A percentile compares a stretch with the other conserved stretches of the same genome.
Evolutionary conservation across 2,797 vertebrate genomes (phyloP).

Genomic region (Syngnathus acus): DNA sequence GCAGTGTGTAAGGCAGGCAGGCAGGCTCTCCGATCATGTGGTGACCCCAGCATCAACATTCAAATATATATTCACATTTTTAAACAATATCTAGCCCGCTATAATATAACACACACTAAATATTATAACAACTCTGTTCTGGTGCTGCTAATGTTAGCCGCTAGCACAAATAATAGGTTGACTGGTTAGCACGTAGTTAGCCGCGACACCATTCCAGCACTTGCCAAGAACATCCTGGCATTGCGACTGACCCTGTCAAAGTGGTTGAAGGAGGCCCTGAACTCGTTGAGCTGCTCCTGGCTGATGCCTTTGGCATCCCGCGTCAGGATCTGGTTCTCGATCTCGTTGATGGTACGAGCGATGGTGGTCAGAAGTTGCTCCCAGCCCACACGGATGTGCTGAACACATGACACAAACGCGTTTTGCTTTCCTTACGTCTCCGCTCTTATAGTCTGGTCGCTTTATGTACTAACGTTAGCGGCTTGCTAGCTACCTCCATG

Average conservation of each 20-base stretch:
- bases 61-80: no score
- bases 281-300: conserved; percentile 97
- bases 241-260: conserved; percentile 89
- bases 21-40: conserved; percentile 15
- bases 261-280: conserved; percentile 96
- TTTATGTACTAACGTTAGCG: neutral
- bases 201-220: no score
- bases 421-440: neutral
- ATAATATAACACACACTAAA: neutral
- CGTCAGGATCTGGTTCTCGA: conserved; percentile 96
- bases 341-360: conserved; percentile 94
- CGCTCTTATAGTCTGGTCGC: no score
- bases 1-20: conserved; percentile 62
- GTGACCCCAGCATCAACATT: neutral
- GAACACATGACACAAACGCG: conserved; percentile 11
- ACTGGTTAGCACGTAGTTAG: neutral
- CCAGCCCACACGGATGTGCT: conserved; percentile 98
- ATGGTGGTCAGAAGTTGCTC: conserved; percentile 97
- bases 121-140: neutral
- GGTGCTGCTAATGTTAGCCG: no score
- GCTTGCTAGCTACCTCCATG: conserved; percentile 79
- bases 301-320: conserved; percentile 96
- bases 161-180: neutral
- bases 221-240: neutral
- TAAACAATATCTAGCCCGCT: no score